These are phyloP conservation scores for Suillia variegata DNA, from an alignment of 2,888 invertebrate species.

Conservation along the genomic window DNA sequence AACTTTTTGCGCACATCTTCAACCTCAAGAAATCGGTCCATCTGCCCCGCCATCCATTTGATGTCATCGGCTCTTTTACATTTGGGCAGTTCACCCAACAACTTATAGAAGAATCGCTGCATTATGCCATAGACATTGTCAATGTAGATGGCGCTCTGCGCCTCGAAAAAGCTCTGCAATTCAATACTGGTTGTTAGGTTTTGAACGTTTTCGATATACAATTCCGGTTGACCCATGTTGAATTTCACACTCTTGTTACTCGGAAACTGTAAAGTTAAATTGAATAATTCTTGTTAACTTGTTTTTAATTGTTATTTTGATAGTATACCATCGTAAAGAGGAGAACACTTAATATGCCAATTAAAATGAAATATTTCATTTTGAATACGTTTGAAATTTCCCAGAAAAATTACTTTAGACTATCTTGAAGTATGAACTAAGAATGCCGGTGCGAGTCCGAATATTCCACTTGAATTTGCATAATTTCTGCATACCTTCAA, in stretches of 20 bases:
- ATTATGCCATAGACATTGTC: constrained; percentile 16
- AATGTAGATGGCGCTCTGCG: constrained; percentile 12
- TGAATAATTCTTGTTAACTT: too few relatives aligned
- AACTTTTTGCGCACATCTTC: constrained; percentile 5
- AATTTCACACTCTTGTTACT: neutral
- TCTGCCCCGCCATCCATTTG: neutral
- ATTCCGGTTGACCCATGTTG: neutral
- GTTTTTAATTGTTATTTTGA: too few relatives aligned
- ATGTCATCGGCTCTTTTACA: constrained; percentile 1
- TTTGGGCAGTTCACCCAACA: constrained; percentile 12
- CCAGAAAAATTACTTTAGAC: too few relatives aligned
- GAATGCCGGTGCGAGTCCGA: too few relatives aligned
- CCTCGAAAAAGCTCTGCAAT: constrained; percentile 8
- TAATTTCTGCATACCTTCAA: too few relatives aligned
- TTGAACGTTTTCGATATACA: constrained; percentile 6
- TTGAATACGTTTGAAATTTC: too few relatives aligned
- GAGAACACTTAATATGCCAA: neutral
- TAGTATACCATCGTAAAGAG: neutral
- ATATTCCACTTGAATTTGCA: too few relatives aligned
- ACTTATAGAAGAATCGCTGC: constrained; percentile 13
- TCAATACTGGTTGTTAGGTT: constrained; percentile 12
- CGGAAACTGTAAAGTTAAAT: constrained; percentile 5
- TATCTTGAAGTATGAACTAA: neutral
- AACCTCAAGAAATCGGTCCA: constrained; percentile 1
- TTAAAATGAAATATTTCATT: too few relatives aligned